phyloP scores from a whole-genome alignment of 1,140 invertebrate species.

The Trichonephila inaurata region DNA sequence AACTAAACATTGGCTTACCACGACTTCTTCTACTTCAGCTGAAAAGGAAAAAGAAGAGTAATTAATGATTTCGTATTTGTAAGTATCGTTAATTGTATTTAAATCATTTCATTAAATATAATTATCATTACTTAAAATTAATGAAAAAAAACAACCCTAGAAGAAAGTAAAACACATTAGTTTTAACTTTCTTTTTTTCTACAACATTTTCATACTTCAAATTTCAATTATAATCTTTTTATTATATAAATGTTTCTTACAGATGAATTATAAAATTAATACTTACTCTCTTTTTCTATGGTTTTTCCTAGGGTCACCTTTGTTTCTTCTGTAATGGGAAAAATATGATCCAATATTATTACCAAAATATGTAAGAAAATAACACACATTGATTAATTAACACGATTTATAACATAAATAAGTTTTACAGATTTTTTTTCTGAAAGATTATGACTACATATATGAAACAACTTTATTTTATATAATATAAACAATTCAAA shows the following conservation, averaged over 20 bases:
- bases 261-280: not conserved
- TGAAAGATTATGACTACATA: no score
- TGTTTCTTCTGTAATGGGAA: constrained; percentile 48
- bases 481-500: no score
- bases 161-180: not conserved
- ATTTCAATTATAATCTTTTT: no score
- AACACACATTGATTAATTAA: not conserved
- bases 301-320: constrained; percentile 24
- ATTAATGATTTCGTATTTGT: not conserved
- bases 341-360: not conserved
- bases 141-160: not conserved
- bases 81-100: not conserved
- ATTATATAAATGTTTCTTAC: no score
- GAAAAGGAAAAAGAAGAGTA: constrained; percentile 30
- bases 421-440: not conserved
- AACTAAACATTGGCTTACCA: constrained; percentile 35
- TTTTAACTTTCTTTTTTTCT: not conserved
- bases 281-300: constrained; percentile 47
- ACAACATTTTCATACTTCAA: not conserved
- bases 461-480: no score
- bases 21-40: constrained; percentile 46
- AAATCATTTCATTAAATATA: not conserved
- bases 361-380: not conserved
- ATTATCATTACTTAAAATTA: not conserved
- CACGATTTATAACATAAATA: not conserved